A percentile compares a stretch with the other conserved stretches of the same genome.
Evolutionary conservation across 1,140 invertebrate genomes (phyloP).

Genomic region (Camponotus vicinus): DNA sequence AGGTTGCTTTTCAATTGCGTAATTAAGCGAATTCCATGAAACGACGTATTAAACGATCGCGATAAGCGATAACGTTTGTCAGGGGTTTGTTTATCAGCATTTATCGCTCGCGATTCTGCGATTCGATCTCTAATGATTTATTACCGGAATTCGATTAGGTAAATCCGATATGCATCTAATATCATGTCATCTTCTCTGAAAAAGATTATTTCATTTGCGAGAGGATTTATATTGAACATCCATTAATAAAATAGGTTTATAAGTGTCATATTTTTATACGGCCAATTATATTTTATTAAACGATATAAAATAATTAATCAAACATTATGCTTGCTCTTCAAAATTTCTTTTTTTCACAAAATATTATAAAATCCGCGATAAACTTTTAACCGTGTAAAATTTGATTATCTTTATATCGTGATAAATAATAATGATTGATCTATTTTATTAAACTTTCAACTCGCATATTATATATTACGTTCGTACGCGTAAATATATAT

Average conservation of each 20-base stretch:
- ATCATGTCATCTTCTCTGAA: not conserved
- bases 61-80: conserved; percentile 26
- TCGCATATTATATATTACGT: not conserved
- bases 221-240: not conserved
- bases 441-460: not conserved
- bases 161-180: not conserved
- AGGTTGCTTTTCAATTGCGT: conserved; percentile 41
- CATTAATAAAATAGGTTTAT: not conserved
- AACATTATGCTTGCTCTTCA: not conserved
- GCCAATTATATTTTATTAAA: not conserved
- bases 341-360: not conserved
- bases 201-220: not conserved
- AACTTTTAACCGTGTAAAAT: not conserved
- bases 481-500: not conserved
- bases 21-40: conserved; percentile 29
- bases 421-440: conserved; percentile 13
- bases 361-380: not conserved
- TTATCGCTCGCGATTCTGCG: not conserved
- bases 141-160: not conserved
- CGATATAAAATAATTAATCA: not conserved
- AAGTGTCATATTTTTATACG: not conserved
- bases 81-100: conserved; percentile 13
- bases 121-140: conserved; percentile 9
- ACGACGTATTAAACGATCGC: conserved; percentile 29
- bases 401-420: not conserved